A percentile compares a stretch with the other conserved stretches of the same genome.
Evolutionary conservation across 2,888 invertebrate species (phyloP).

Genomic region (Patella pellucida): DNA sequence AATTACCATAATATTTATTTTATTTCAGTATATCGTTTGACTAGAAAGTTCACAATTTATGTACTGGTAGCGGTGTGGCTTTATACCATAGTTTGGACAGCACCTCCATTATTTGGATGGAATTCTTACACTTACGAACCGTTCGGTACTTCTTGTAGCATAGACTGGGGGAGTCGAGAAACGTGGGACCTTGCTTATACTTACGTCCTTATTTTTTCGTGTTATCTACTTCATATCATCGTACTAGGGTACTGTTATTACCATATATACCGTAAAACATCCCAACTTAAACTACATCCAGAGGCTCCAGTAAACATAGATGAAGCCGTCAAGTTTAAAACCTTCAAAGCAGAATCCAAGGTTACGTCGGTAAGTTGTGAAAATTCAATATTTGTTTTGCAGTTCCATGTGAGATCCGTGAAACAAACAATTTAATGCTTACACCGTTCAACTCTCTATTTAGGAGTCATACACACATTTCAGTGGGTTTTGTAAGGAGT

Average conservation of each 20-base stretch:
- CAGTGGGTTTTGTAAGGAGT: no score
- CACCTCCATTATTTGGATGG: slow-evolving; percentile 41
- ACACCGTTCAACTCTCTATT: no score
- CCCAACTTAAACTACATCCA: not conserved
- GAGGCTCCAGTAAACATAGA: slow-evolving; percentile 15
- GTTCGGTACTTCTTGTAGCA: slow-evolving; percentile 44
- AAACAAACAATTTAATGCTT: no score
- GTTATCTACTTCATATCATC: slow-evolving; percentile 34
- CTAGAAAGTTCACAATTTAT: slow-evolving; percentile 16
- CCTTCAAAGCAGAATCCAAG: slow-evolving; percentile 17
- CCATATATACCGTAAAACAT: slow-evolving; percentile 23
- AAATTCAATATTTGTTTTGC: no score
- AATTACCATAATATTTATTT: not conserved
- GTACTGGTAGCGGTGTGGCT: slow-evolving; percentile 33
- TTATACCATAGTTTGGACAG: slow-evolving; percentile 28
- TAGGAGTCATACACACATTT: no score
- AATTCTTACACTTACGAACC: slow-evolving; percentile 39
- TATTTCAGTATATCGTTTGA: slow-evolving; percentile 30
- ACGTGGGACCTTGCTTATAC: slow-evolving; percentile 36
- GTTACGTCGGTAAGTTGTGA: slow-evolving; percentile 21
- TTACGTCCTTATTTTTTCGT: slow-evolving; percentile 31
- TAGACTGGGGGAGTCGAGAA: slow-evolving; percentile 37
- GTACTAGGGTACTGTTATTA: slow-evolving; percentile 37
- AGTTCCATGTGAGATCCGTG: no score
- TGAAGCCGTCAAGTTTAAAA: slow-evolving; percentile 16